A percentile compares a stretch with the other conserved stretches of the same genome.
These are phyloP conservation scores for Drosophila insularis DNA, from an alignment of 1,140 invertebrate genomes.

Conservation along the genomic window DNA sequence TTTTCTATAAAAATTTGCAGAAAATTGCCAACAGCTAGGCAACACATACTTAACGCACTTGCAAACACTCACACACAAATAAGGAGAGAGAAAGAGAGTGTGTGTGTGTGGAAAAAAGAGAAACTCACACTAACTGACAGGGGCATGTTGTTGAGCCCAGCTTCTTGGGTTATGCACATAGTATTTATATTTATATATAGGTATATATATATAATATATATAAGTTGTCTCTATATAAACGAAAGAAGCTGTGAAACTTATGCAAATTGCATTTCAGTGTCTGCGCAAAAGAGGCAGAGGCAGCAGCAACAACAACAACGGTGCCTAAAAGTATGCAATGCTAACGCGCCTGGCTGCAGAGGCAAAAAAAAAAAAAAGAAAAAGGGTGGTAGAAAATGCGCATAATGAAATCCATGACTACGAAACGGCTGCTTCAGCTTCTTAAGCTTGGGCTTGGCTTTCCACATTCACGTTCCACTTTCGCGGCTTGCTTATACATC, in stretches of 20 bases:
- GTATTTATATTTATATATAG: constrained; percentile 77
- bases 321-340: constrained; percentile 76
- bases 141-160: constrained; percentile 53
- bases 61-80: constrained; percentile 22
- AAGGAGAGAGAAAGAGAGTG: constrained; percentile 5
- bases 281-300: constrained; percentile 59
- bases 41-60: constrained; percentile 72
- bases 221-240: constrained; percentile 70
- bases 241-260: constrained; percentile 81
- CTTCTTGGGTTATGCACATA: constrained; percentile 72
- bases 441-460: constrained; percentile 70
- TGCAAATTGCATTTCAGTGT: constrained; percentile 81
- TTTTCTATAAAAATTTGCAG: constrained; percentile 43
- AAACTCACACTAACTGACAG: constrained; percentile 18
- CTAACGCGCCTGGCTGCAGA: constrained; percentile 64
- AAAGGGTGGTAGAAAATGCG: constrained; percentile 72
- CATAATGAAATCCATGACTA: constrained; percentile 79
- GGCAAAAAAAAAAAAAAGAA: not conserved
- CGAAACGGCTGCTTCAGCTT: constrained; percentile 51
- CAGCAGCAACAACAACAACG: constrained; percentile 21
- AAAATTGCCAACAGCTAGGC: constrained; percentile 70
- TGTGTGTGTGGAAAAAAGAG: constrained; percentile 10
- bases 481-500: constrained; percentile 34
- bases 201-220: constrained; percentile 46
- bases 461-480: constrained; percentile 52